Conservation (phyloP, 2,113 vertebrate genomes). For the Anguilla japonica region DNA sequence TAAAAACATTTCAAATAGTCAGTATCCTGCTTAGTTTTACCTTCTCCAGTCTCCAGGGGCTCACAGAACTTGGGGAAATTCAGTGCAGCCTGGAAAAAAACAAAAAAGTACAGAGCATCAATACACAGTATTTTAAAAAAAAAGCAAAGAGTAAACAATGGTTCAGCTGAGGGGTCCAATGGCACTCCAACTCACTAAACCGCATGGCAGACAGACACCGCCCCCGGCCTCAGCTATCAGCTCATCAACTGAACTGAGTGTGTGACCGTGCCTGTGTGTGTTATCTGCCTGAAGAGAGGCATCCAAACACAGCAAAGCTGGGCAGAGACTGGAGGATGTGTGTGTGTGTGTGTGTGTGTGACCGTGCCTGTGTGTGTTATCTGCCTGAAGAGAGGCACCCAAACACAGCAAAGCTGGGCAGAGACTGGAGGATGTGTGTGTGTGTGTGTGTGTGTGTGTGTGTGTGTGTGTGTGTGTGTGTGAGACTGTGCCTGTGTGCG, state of each 20-base stretch:
- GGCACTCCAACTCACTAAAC: too few relatives aligned
- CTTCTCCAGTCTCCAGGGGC: slow-evolving; percentile 87
- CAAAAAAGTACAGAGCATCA: not conserved
- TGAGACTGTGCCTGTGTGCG: not conserved
- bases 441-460: too few relatives aligned
- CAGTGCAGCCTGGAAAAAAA: slow-evolving; percentile 77
- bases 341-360: too few relatives aligned
- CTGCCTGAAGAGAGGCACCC: slow-evolving; percentile 48
- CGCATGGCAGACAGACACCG: too few relatives aligned
- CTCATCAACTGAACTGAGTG: not conserved
- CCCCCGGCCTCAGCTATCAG: too few relatives aligned
- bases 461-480: not conserved
- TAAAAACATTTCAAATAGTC: slow-evolving; percentile 9
- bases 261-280: not conserved
- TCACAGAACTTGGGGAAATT: slow-evolving; percentile 97
- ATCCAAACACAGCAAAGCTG: slow-evolving; percentile 45
- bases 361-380: slow-evolving; percentile 26
- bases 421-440: slow-evolving; percentile 2
- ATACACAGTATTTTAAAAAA: not conserved
- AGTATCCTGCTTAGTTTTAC: slow-evolving; percentile 60
- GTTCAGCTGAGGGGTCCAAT: too few relatives aligned
- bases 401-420: slow-evolving; percentile 45
- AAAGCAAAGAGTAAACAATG: not conserved
- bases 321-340: slow-evolving; percentile 20
- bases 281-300: slow-evolving; percentile 51